Conservation (phyloP, 2,888 invertebrate genomes). For the Plutella xylostella region DNA sequence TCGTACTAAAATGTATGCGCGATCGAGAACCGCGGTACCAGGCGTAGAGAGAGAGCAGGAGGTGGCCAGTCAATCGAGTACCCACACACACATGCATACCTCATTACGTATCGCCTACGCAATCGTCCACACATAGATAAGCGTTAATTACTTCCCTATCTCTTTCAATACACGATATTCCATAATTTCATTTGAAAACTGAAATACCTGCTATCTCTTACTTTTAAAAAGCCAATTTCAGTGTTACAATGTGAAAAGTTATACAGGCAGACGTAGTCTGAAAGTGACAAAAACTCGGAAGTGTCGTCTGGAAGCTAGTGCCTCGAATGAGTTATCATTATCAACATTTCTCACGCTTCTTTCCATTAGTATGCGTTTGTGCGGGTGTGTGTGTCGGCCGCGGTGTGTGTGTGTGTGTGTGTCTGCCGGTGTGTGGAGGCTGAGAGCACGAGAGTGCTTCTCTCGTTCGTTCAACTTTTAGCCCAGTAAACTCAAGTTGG, state of each 20-base stretch:
- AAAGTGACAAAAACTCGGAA: conserved; percentile 45
- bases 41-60: conserved; percentile 45
- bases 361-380: conserved; percentile 49
- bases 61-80: conserved; percentile 38
- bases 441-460: conserved; percentile 51
- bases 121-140: conserved; percentile 30
- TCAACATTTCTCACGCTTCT: conserved; percentile 67
- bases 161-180: conserved; percentile 22
- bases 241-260: too few species aligned
- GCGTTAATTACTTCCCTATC: conserved; percentile 41
- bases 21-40: conserved; percentile 59
- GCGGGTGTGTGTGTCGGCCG: conserved; percentile 31
- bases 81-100: conserved; percentile 30
- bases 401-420: conserved; percentile 37
- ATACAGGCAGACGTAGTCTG: too few species aligned
- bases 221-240: too few species aligned
- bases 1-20: conserved; percentile 62
- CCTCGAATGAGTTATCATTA: conserved; percentile 60
- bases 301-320: conserved; percentile 50
- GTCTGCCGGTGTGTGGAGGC: too few species aligned
- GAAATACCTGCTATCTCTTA: neutral
- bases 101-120: conserved; percentile 44
- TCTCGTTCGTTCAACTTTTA: conserved; percentile 69
- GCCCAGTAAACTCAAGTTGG: conserved; percentile 61
- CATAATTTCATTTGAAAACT: conserved; percentile 1